Evolutionary conservation across 1,140 invertebrate genomes (phyloP).

Genomic region (Eumaeus atala): DNA sequence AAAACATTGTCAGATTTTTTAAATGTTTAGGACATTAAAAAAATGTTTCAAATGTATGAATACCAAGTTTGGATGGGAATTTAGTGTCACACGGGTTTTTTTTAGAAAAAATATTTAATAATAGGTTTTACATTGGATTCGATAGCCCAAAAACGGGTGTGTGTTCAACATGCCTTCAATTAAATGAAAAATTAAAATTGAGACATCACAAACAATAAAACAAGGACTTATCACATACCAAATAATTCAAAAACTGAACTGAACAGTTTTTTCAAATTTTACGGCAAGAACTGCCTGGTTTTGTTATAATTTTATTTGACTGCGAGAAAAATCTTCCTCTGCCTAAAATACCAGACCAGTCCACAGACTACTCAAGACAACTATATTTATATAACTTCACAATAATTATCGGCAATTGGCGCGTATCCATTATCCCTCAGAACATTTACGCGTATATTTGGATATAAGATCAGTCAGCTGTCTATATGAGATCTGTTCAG

Average conservation of each 20-base stretch:
- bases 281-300: constrained; percentile 4
- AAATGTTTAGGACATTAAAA: too few relatives aligned
- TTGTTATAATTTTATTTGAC: constrained; percentile 14
- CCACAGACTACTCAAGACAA: constrained; percentile 23
- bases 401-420: constrained; percentile 34
- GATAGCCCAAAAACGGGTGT: constrained; percentile 7
- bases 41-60: constrained; percentile 3
- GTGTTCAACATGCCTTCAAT: constrained; percentile 13
- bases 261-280: constrained; percentile 8
- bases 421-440: constrained; percentile 23
- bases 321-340: constrained; percentile 15
- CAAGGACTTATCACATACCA: constrained; percentile 10
- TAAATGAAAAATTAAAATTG: constrained; percentile 13
- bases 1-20: too few relatives aligned
- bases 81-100: constrained; percentile 3
- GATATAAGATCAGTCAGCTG: constrained; percentile 27
- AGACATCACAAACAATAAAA: constrained; percentile 7
- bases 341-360: constrained; percentile 11
- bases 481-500: constrained; percentile 32
- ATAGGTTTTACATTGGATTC: constrained; percentile 11
- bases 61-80: constrained; percentile 5
- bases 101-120: too few relatives aligned
- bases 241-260: constrained; percentile 13
- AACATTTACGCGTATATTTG: constrained; percentile 38
- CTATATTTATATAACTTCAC: constrained; percentile 48